A percentile compares a stretch with the other conserved stretches of the same genome.
Conservation (phyloP, 2,888 invertebrate genomes). For the Archips crataeganus region DNA sequence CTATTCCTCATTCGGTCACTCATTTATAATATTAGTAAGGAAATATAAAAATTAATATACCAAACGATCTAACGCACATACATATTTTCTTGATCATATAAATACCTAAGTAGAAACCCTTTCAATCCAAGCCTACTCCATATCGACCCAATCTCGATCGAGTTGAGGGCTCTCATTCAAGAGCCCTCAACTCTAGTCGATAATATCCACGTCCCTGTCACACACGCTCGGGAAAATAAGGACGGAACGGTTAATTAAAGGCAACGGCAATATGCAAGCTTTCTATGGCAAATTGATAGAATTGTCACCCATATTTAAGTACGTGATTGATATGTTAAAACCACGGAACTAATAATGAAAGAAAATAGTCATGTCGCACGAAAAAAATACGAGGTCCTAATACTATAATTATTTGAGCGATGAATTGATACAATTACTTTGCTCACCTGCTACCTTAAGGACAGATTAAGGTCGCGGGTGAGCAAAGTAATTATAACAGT, state of each 20-base stretch:
- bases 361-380: too few relatives aligned
- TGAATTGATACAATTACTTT: too few relatives aligned
- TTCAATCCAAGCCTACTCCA: slow-evolving; percentile 23
- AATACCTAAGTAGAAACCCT: slow-evolving; percentile 27
- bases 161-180: slow-evolving; percentile 23
- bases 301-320: too few relatives aligned
- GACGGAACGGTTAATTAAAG: slow-evolving; percentile 24
- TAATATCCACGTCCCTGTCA: slow-evolving; percentile 20
- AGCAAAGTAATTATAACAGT: too few relatives aligned
- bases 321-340: too few relatives aligned
- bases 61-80: neutral
- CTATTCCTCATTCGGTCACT: too few relatives aligned
- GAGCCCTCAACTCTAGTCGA: slow-evolving; percentile 24
- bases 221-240: slow-evolving; percentile 11
- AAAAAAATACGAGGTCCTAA: too few relatives aligned
- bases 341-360: too few relatives aligned
- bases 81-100: neutral
- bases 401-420: too few relatives aligned
- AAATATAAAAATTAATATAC: neutral
- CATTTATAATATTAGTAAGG: neutral
- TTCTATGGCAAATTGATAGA: neutral
- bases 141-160: slow-evolving; percentile 23
- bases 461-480: too few relatives aligned
- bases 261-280: neutral
- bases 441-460: too few relatives aligned